These are phyloP conservation scores for Orthosia incerta DNA, from an alignment of 2,888 invertebrate species.

Conservation along the genomic window DNA sequence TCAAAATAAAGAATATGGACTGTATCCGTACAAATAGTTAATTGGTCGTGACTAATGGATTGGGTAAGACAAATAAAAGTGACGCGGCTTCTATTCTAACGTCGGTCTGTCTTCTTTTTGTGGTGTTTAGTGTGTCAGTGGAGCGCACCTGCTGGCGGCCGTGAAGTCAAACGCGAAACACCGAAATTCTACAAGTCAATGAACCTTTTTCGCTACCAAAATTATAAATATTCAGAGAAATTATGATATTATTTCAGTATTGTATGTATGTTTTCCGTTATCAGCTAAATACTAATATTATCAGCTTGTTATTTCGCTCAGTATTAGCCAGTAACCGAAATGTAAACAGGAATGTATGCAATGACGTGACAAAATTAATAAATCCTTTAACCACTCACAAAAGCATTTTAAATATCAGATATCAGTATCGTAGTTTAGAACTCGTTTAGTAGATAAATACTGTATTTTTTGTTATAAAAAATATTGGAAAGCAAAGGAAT, in stretches of 20 bases:
- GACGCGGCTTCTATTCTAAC: conserved; percentile 67
- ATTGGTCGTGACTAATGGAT: conserved; percentile 72
- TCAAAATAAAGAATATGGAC: conserved; percentile 49
- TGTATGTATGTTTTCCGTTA: background rate
- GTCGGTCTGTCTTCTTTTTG: conserved; percentile 68
- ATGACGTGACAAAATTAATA: background rate
- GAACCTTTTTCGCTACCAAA: conserved; percentile 36
- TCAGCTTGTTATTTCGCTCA: background rate
- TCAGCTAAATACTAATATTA: background rate
- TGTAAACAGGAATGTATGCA: background rate
- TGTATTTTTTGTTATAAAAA: no score
- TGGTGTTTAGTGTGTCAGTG: conserved; percentile 74
- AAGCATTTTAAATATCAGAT: background rate
- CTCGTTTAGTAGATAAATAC: no score
- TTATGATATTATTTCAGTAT: background rate
- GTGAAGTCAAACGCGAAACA: conserved; percentile 63
- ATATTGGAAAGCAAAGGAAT: no score
- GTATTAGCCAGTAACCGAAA: background rate
- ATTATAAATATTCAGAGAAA: background rate
- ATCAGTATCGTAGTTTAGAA: no score
- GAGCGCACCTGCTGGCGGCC: conserved; percentile 71
- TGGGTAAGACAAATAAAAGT: conserved; percentile 72
- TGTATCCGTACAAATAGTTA: conserved; percentile 57
- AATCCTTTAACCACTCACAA: background rate
- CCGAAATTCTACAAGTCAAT: conserved; percentile 44